phyloP scores from a whole-genome alignment of 2,888 invertebrate genomes.

The Drosophila crucigera region DNA sequence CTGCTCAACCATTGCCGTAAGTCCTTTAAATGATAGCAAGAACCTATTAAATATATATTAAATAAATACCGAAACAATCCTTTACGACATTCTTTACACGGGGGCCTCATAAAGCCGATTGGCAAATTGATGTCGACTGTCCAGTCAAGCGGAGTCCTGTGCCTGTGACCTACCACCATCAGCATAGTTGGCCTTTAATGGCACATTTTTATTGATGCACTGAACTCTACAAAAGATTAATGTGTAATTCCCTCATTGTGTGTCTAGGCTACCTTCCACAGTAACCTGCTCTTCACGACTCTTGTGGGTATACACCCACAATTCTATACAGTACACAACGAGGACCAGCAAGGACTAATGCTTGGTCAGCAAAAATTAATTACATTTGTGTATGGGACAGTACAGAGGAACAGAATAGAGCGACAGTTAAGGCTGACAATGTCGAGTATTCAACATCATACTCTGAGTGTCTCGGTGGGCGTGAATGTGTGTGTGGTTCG shows the following conservation, averaged over 20 bases:
- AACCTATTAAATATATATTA: constrained; percentile 18
- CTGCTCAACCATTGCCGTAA: background rate
- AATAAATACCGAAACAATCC: constrained; percentile 9
- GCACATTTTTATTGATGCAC: constrained; percentile 67
- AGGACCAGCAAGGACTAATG: constrained; percentile 28
- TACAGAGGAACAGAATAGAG: constrained; percentile 16
- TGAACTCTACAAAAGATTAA: constrained; percentile 56
- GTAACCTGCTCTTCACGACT: constrained; percentile 15
- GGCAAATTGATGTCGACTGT: constrained; percentile 40
- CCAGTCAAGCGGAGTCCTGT: constrained; percentile 4
- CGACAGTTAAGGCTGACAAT: constrained; percentile 24
- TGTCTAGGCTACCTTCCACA: background rate
- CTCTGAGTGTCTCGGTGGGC: background rate
- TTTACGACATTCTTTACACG: constrained; percentile 4
- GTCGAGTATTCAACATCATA: constrained; percentile 28
- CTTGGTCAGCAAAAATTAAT: constrained; percentile 74
- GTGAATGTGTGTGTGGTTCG: background rate
- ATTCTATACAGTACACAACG: background rate
- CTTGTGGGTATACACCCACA: background rate
- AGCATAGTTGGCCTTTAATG: constrained; percentile 34
- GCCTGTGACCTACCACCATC: constrained; percentile 8
- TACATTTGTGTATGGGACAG: constrained; percentile 54
- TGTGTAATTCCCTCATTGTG: constrained; percentile 32
- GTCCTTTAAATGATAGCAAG: background rate
- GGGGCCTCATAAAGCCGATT: constrained; percentile 27